phyloP scores from a whole-genome alignment of 2,888 invertebrate genomes.

The Dione juno region DNA sequence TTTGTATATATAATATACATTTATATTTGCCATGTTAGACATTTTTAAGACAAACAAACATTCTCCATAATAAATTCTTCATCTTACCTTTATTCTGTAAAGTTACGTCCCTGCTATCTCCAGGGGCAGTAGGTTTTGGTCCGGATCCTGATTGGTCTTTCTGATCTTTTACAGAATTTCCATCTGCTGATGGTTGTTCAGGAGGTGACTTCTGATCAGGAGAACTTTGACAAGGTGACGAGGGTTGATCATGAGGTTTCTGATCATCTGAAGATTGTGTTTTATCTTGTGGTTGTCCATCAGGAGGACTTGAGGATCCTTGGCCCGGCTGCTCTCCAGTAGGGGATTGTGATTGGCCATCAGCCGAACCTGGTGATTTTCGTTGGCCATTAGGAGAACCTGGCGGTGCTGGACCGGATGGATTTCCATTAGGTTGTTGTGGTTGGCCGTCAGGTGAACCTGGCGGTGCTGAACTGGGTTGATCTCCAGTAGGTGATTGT shows the following conservation, averaged over 20 bases:
- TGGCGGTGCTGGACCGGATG: neutral
- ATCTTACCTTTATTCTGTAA: conserved; percentile 1
- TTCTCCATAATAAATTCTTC: no score
- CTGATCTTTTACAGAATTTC: neutral
- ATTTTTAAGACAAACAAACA: neutral
- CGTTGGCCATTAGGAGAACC: neutral
- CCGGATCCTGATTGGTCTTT: conserved; percentile 34
- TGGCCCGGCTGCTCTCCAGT: no score
- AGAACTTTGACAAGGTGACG: neutral
- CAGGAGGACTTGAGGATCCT: no score
- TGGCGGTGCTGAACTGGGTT: neutral
- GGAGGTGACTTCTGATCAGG: neutral
- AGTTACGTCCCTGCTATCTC: conserved; percentile 1
- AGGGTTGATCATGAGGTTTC: neutral
- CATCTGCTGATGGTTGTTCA: neutral
- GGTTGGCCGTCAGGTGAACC: neutral
- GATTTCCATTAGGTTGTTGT: neutral
- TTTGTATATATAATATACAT: no score
- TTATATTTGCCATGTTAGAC: neutral
- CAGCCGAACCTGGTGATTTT: neutral
- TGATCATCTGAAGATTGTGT: neutral
- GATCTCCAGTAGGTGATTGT: neutral
- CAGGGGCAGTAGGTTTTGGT: conserved; percentile 32
- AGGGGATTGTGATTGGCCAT: neutral
- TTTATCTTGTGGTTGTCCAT: neutral